Base-by-base conservation (phyloP, 2,113 vertebrate genomes). In the Colossoma macropomum region DNA sequence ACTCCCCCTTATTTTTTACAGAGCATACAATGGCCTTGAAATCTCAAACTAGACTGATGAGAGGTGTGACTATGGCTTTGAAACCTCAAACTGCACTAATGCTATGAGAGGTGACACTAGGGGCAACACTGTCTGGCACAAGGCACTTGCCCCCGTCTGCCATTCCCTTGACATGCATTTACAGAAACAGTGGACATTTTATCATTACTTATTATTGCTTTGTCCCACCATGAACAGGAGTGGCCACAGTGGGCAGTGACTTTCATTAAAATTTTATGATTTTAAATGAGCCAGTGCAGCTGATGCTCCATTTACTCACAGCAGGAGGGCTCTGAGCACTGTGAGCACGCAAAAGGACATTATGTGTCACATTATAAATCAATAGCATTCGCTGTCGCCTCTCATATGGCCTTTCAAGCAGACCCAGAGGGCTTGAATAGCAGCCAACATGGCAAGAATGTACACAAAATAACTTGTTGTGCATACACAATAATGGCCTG, bases 141-240 rank as follows among this genome's bases (percentile, higher is more conserved):
- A 48, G 77, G 75, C 75, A 48, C 68, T 72, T 52, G 52, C 30
- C 32, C 45, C 41, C 41, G 27, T 59, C 70, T 70, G 30, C 48
- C 19, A 66, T 16, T 23, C 45, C 45, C 23, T 30, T 27, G 25
- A 41, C 38, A 62, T 12, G 27, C 52, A 2, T 28, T 82, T 71
- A 63, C 13, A 75, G 23, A 83, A 50, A 72, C 68, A 75, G 48
- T 70, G 65, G 70, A 75, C 27, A 62, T 75, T 63, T 62, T 62
- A 70, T 38, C 71, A 84, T 87, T 85, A 63, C 17, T 59, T 65
- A 75, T 79, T 82, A 87, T 82, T 84, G 75, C 50, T 28, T 25
- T 69, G 73, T 32, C 50, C 74, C 81, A 62, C 50, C 63, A 75
- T 52, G 59, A 82, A 75, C 23, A 77, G 66, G 60, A 56, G 79